Evolutionary conservation across 2,888 invertebrate genomes (phyloP).

Genomic region (Hemithea aestivaria): DNA sequence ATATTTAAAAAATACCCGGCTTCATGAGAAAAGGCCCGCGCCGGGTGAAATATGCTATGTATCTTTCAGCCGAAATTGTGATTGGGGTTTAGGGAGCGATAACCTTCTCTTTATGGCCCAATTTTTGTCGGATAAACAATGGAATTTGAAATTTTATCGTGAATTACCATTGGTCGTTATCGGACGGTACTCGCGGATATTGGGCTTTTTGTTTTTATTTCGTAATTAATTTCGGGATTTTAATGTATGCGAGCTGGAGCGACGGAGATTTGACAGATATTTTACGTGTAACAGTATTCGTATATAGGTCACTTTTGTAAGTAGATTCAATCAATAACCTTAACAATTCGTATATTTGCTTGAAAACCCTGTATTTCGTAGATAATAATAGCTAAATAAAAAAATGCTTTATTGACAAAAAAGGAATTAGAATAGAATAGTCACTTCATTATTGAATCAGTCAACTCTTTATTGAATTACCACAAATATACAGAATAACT

Average conservation of each 20-base stretch:
- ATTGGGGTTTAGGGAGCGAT: slow-evolving; percentile 70
- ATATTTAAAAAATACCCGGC: slow-evolving; percentile 39
- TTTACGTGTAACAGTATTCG: no score
- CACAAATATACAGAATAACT: no score
- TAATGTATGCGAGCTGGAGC: slow-evolving; percentile 24
- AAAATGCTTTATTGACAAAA: no score
- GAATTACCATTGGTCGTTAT: slow-evolving; percentile 30
- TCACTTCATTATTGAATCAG: no score
- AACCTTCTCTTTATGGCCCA: slow-evolving; percentile 68
- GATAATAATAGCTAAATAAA: no score
- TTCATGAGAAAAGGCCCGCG: slow-evolving; percentile 30
- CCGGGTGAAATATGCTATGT: slow-evolving; percentile 59
- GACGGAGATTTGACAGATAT: slow-evolving; percentile 16
- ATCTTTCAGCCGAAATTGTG: slow-evolving; percentile 64
- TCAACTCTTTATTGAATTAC: no score
- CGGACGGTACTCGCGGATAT: slow-evolving; percentile 25
- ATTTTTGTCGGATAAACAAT: slow-evolving; percentile 70
- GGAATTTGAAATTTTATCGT: slow-evolving; percentile 65
- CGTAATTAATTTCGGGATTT: slow-evolving; percentile 29
- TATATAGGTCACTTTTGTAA: no score
- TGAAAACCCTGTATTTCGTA: no score
- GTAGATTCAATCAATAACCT: no score
- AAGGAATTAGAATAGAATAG: no score
- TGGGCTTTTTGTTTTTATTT: slow-evolving; percentile 29
- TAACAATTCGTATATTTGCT: no score